Evolutionary conservation across 2,888 invertebrate genomes (phyloP).

Genomic region (Minunthozetes semirufus): DNA sequence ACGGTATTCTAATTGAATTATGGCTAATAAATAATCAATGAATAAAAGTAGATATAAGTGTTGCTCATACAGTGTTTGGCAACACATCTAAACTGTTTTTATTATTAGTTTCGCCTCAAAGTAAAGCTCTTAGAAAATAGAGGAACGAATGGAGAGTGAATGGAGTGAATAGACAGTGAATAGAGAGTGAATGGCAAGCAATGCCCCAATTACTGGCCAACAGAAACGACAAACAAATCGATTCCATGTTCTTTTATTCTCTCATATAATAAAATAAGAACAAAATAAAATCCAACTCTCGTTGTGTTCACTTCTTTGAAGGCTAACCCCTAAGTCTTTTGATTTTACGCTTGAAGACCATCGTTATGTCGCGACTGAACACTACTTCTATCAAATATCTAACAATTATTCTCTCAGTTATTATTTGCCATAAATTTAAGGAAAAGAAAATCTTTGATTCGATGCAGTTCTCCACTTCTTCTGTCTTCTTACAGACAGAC

Average conservation of each 20-base stretch:
- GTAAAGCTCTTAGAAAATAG: conserved; percentile 7
- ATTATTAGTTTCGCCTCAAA: not conserved
- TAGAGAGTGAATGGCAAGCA: not conserved
- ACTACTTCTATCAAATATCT: not conserved
- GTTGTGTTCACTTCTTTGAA: not conserved
- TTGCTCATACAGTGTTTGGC: not conserved
- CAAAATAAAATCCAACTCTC: conserved; percentile 9
- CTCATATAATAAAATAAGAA: conserved; percentile 6
- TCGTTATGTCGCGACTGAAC: not conserved
- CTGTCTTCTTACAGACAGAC: too few relatives aligned
- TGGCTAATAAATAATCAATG: conserved; percentile 19
- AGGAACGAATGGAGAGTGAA: not conserved
- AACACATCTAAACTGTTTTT: not conserved
- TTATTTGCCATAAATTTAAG: too few relatives aligned
- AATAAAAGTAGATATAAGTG: not conserved
- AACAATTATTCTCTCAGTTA: not conserved
- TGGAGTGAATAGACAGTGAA: not conserved
- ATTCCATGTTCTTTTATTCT: conserved; percentile 7
- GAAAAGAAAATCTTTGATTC: too few relatives aligned
- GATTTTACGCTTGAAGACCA: conserved; percentile 10
- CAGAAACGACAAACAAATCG: conserved; percentile 15
- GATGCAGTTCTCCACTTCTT: too few relatives aligned
- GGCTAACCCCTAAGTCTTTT: not conserved
- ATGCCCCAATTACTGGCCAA: conserved; percentile 6
- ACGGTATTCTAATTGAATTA: conserved; percentile 1